Evolutionary conservation across 2,888 invertebrate species (phyloP).

Genomic region (Amaurobius ferox): DNA sequence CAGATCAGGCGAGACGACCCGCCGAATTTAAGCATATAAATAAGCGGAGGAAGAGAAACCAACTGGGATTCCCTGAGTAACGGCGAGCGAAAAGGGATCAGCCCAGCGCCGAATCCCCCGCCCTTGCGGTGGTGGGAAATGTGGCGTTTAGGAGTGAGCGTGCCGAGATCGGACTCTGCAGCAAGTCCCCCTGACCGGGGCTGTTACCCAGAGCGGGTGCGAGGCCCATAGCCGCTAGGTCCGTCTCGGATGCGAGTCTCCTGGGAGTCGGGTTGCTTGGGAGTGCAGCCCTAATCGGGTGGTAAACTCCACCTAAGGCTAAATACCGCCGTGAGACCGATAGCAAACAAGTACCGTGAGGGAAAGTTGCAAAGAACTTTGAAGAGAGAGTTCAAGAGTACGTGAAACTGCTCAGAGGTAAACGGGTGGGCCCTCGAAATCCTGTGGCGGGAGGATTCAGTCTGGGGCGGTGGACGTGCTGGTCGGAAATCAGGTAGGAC

Average conservation of each 20-base stretch:
- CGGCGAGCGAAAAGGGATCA: slow-evolving; percentile 54
- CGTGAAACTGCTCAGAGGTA: slow-evolving; percentile 80
- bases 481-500: too few species aligned
- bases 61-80: slow-evolving; percentile 83
- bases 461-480: too few species aligned
- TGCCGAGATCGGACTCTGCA: too few species aligned
- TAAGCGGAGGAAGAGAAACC: slow-evolving; percentile 85
- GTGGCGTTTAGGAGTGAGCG: too few species aligned
- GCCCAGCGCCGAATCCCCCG: slow-evolving; percentile 58
- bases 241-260: too few species aligned
- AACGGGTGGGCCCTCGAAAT: slow-evolving; percentile 77
- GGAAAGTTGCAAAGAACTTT: slow-evolving; percentile 85
- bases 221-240: too few species aligned
- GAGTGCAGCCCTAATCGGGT: slow-evolving; percentile 82
- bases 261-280: slow-evolving; percentile 82
- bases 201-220: too few species aligned
- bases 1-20: slow-evolving; percentile 77
- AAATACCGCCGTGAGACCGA: slow-evolving; percentile 83
- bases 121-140: too few species aligned
- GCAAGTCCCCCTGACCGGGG: too few species aligned
- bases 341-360: slow-evolving; percentile 84
- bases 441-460: slow-evolving; percentile 72
- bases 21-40: slow-evolving; percentile 83
- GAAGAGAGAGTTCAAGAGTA: slow-evolving; percentile 83
- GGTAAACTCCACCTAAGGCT: slow-evolving; percentile 81